Percentiles rank a stretch among this genome's conserved stretches.
Evolutionary conservation across 2,797 vertebrate species (phyloP).

Genomic region (Emydoidea blandingii): DNA sequence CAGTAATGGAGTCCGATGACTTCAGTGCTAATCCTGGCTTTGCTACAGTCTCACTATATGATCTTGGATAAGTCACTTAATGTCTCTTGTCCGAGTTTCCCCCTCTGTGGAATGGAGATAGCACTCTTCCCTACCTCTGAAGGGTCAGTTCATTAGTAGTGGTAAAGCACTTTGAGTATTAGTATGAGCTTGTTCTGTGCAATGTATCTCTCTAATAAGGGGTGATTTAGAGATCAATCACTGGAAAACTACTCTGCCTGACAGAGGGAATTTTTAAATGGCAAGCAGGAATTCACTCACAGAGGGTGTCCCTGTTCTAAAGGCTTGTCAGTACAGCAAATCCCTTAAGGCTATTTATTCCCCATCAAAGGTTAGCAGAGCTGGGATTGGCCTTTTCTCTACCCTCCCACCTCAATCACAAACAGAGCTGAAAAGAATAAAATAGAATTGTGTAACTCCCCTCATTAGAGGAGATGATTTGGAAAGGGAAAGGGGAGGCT

Average conservation of each 20-base stretch:
- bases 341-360: conserved; percentile 38
- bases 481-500: background rate
- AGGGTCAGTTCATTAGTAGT: background rate
- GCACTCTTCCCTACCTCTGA: background rate
- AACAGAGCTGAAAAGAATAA: conserved; percentile 6
- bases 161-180: conserved; percentile 8
- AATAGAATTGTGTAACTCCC: conserved; percentile 9
- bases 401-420: conserved; percentile 17
- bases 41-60: background rate
- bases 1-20: background rate
- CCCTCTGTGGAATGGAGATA: conserved; percentile 21
- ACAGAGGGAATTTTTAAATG: conserved; percentile 45
- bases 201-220: conserved; percentile 16
- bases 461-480: background rate
- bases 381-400: conserved; percentile 11
- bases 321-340: conserved; percentile 27
- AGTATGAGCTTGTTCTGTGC: conserved; percentile 31
- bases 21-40: background rate
- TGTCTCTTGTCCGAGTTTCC: background rate
- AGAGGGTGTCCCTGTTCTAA: conserved; percentile 45
- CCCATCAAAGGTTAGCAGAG: background rate
- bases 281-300: conserved; percentile 59
- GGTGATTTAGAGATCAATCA: conserved; percentile 46
- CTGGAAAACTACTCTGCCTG: conserved; percentile 40
- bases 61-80: background rate